Evolutionary conservation across 1,140 invertebrate genomes (phyloP), one percentile per base, ranked within the genome.

Genomic region (Ceratosolen solmsi): DNA sequence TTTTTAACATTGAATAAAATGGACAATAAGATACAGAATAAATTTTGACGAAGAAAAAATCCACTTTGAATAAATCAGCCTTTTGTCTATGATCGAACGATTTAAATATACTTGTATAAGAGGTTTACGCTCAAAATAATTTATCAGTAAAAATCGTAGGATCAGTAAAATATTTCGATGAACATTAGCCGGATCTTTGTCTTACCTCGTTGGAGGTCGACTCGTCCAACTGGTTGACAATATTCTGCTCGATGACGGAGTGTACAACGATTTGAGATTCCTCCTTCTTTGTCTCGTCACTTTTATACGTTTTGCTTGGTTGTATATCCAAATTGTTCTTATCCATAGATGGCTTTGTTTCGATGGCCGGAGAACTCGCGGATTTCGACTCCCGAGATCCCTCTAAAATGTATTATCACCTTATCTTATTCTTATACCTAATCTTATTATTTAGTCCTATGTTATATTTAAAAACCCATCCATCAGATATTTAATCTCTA

Each of bases 241-340:
- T 79, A 36, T 87, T 89, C 41, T 89, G 85, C 25, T 90, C 86
- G 25, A 88, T 80, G 3, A 89, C 84, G 2, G 90, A 91, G 84
- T 90, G 90, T 0, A 91, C 87, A 13, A 90, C 83, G 27, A 90
- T 84, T 79, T 91, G 91, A 13, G 89, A 86, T 15, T 83, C 87
- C 85, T 89, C 91, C 72, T 91, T 90, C 80, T 89, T 90, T 36
- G 87, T 89, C 68, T 89, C 88, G 9, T 79, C 82, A 38, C 80
- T 79, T 49, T 83, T 85, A 36, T 84, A 84, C 0, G 90, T 91
- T 79, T 91, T 91, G 85, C 91, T 91, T n/a, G 90, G 89, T 51
- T 90, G 89, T 38, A 91, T 92, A 80, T 90, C 87, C 60, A 85
- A 83, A 75, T 85, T 87, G 81, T 89, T 89, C 70, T 84, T 83